A percentile compares a stretch with the other conserved stretches of the same genome.
phyloP scores from a whole-genome alignment of 2,113 vertebrate genomes.

The Dendrocopos noguchii region DNA sequence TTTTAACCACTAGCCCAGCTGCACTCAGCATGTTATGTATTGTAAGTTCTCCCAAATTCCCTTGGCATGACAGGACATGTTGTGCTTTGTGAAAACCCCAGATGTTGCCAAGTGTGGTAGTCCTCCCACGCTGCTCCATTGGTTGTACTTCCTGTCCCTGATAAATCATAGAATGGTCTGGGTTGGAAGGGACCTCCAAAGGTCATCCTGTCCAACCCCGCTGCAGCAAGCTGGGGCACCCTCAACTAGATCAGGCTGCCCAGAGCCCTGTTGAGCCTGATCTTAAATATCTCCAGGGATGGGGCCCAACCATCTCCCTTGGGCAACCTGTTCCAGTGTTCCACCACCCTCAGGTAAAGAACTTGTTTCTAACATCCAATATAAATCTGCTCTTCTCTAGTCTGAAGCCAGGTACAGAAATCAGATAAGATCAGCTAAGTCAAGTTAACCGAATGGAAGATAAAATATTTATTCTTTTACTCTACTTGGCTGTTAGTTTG shows the following conservation, averaged over 20 bases:
- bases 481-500: not conserved
- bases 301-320: no score
- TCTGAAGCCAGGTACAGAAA: no score
- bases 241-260: no score
- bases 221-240: no score
- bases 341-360: no score
- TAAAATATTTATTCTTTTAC: not conserved
- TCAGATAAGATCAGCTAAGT: not conserved
- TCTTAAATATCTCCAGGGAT: no score
- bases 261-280: no score
- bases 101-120: not conserved
- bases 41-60: not conserved
- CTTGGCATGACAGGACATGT: not conserved
- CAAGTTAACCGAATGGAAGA: not conserved
- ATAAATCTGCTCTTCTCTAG: no score
- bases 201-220: no score
- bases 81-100: not conserved
- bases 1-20: not conserved
- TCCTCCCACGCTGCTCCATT: not conserved
- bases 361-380: no score
- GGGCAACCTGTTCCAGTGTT: no score
- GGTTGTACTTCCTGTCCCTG: not conserved
- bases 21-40: not conserved
- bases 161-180: not conserved
- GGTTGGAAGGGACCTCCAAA: no score